Evolutionary conservation across 53 echinoderm and acorn worm species (phyloP).

Genomic region (Antedon mediterranea): DNA sequence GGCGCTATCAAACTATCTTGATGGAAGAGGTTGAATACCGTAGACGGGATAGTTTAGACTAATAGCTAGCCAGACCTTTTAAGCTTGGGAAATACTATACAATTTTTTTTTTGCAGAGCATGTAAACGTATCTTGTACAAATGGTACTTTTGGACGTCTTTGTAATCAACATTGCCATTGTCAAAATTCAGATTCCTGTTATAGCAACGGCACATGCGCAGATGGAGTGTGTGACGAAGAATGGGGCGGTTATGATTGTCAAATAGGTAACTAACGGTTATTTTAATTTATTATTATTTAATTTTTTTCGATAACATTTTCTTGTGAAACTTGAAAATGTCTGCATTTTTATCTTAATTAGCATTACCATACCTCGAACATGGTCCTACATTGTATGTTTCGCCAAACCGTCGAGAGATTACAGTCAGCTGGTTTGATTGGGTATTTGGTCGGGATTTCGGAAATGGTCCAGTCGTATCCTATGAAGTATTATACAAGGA

Average conservation of each 20-base stretch:
- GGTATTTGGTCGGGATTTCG: background rate
- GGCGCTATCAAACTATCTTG: too few species aligned
- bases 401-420: background rate
- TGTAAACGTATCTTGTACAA: background rate
- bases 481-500: background rate
- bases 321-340: too few species aligned
- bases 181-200: background rate
- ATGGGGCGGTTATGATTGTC: background rate
- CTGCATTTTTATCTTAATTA: background rate
- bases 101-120: background rate
- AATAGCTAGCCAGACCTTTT: too few species aligned
- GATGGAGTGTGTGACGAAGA: background rate
- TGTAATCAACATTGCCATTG: background rate
- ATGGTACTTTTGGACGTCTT: background rate
- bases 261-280: slow-evolving; percentile 1
- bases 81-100: too few species aligned
- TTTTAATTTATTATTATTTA: too few species aligned
- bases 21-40: too few species aligned
- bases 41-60: too few species aligned
- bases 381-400: background rate
- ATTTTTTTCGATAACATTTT: too few species aligned
- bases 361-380: background rate
- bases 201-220: background rate
- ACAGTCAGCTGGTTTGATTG: background rate
- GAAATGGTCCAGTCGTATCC: background rate